Evolutionary conservation across 2,888 invertebrate genomes (phyloP).

Genomic region (Dichetophora obliterata): DNA sequence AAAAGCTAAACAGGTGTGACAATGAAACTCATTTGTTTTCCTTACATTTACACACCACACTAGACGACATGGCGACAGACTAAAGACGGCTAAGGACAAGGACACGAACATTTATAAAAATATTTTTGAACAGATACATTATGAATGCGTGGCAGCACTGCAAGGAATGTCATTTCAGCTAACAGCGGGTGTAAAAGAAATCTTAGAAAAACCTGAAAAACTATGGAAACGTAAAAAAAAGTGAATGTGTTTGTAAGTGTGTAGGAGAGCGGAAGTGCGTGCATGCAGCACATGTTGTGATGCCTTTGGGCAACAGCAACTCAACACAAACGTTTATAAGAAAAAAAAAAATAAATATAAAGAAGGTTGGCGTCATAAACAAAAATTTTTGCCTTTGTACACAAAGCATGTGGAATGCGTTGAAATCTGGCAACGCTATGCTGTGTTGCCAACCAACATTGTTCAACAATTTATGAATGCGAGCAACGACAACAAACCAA

Average conservation of each 20-base stretch:
- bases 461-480: constrained; percentile 24
- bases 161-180: background rate
- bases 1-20: constrained; percentile 19
- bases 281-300: background rate
- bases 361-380: background rate
- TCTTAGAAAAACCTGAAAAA: constrained; percentile 5
- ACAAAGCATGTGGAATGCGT: background rate
- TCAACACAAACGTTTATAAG: background rate
- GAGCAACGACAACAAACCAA: constrained; percentile 43
- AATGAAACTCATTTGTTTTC: background rate
- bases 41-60: background rate
- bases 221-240: background rate
- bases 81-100: background rate
- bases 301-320: background rate
- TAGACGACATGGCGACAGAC: background rate
- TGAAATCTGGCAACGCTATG: constrained; percentile 30
- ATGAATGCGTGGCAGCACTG: constrained; percentile 21
- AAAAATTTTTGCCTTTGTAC: background rate
- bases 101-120: background rate
- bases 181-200: constrained; percentile 4
- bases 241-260: too few relatives aligned
- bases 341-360: background rate
- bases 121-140: constrained; percentile 7
- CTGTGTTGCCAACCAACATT: constrained; percentile 1
- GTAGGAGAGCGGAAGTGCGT: background rate